These are phyloP conservation scores for Oscheius sp. DNA, from an alignment of 1,140 invertebrate genomes.

Conservation along the genomic window DNA sequence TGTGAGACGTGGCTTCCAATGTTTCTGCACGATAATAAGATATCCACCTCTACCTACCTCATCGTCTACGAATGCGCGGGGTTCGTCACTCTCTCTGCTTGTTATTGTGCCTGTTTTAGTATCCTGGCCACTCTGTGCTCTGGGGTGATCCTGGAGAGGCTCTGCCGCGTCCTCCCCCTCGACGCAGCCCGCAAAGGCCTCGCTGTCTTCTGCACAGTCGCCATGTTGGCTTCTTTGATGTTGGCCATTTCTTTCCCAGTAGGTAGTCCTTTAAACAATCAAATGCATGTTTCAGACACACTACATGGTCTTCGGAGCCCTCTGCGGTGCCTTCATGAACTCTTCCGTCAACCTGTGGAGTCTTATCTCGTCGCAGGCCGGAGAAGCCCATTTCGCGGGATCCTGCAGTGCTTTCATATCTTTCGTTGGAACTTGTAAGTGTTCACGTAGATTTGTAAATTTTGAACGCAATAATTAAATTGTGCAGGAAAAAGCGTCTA, in stretches of 20 bases:
- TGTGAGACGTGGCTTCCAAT: constrained; percentile 26
- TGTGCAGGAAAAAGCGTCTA: no score
- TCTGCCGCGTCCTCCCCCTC: neutral
- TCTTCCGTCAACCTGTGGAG: constrained; percentile 18
- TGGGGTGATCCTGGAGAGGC: constrained; percentile 11
- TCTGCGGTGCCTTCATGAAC: constrained; percentile 13
- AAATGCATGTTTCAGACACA: neutral
- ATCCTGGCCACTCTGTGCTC: neutral
- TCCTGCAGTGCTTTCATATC: constrained; percentile 14
- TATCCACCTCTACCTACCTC: neutral
- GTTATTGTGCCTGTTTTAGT: neutral
- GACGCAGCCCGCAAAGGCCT: neutral
- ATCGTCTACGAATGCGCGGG: constrained; percentile 12
- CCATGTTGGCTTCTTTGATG: neutral
- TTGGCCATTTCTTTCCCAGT: neutral
- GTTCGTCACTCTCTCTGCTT: constrained; percentile 1
- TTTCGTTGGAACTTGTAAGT: constrained; percentile 20
- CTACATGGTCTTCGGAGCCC: neutral
- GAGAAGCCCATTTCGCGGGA: constrained; percentile 8
- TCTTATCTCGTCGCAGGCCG: constrained; percentile 7
- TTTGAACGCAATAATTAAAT: neutral
- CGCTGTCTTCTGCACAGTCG: neutral
- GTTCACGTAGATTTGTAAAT: neutral
- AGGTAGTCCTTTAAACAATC: neutral
- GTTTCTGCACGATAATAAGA: neutral